Conservation (phyloP, 2,797 vertebrate genomes). For the Mus minutoides region DNA sequence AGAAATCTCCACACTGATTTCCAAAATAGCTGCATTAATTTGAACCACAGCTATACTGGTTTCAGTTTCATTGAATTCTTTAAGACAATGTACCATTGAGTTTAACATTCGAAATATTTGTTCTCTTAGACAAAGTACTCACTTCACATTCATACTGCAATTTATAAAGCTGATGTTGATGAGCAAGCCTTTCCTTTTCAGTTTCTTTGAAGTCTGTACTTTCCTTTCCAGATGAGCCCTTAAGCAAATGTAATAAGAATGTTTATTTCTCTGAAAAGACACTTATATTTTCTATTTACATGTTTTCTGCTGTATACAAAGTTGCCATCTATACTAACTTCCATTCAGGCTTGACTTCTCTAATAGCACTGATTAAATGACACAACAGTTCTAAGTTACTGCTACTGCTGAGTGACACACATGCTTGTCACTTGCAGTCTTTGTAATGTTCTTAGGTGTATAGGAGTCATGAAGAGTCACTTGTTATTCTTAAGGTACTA, state of each 20-base stretch:
- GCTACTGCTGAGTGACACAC: background rate
- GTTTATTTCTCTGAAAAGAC: conserved; percentile 30
- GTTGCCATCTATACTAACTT: background rate
- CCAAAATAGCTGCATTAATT: background rate
- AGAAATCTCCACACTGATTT: background rate
- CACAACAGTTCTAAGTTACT: background rate
- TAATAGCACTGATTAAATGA: conserved; percentile 32
- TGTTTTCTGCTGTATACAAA: background rate
- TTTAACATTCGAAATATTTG: background rate
- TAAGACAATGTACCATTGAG: background rate
- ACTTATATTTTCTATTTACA: background rate
- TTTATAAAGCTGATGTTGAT: conserved; percentile 28
- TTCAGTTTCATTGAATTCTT: background rate
- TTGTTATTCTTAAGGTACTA: conserved; percentile 34
- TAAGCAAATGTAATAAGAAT: conserved; percentile 34
- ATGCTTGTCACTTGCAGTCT: background rate
- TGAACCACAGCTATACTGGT: background rate
- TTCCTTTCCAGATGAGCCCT: conserved; percentile 51
- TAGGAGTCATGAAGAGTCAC: background rate
- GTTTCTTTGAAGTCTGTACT: conserved; percentile 63
- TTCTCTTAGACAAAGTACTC: conserved; percentile 51
- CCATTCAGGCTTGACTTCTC: conserved; percentile 9
- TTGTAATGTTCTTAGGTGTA: background rate
- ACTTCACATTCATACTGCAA: conserved; percentile 45
- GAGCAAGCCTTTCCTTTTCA: conserved; percentile 64